Evolutionary conservation across 2,113 vertebrate genomes (phyloP), one percentile per base, ranked within the genome.

Genomic region (Strix aluco): DNA sequence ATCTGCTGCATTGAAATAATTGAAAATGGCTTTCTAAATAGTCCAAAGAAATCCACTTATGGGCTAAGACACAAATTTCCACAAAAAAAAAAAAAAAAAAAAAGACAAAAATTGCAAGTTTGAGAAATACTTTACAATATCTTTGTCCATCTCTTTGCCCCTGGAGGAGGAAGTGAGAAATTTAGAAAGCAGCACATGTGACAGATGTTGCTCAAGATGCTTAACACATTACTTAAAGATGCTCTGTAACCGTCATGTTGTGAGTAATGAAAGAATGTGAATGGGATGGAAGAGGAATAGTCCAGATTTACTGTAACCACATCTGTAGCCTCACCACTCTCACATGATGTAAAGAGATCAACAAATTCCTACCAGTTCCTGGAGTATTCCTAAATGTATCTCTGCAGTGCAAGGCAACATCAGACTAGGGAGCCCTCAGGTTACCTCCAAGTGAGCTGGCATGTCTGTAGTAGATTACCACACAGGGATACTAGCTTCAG

Each of bases 171-270:
- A 96, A 95, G 74, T 82, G 70, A 91, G 74, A 80, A 89, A 73
- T 73, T 73, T 72, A 91, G 84, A 80, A 91, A 91, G 81, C 81
- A 73, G 62, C 94, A 95, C 74, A 78, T 89, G 66, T 95, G 87
- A 94, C 86, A 90, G 73, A 94, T 81, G 81, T 81, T 95, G 91
- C 44, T 89, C 83, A 92, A 89, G 86, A 92, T 96, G 86, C 93
- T 92, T 62, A 94, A 49, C 81, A 86, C 79, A 55, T 83, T 95
- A 96, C 67, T 95, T 57, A 85, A 58, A 90, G 92, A 90, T 71
- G 91, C 73, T 95, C 84, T 77, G 73, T 88, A 82, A 67, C 92
- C 71, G 16, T 96, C 55, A 6, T 66, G 78, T 82, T 94, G 46
- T 11, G 18, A 93, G 90, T 27, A 80, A 66, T 80, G 55, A 80